Conservation (phyloP, 2,797 vertebrate species). For the Phalanger gymnotis region DNA sequence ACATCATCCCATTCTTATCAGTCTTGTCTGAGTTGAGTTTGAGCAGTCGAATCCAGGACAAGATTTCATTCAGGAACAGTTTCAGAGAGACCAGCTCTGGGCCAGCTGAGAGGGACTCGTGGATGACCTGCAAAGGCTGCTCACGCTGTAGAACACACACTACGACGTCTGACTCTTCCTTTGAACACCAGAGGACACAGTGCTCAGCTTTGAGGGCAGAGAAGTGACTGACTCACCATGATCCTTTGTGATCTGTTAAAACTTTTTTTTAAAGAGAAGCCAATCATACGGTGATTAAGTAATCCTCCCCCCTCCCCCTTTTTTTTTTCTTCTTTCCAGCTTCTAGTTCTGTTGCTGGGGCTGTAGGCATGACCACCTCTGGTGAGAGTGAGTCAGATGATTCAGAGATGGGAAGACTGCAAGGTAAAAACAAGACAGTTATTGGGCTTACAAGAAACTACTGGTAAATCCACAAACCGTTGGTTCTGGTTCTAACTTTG, state of each 20-base stretch:
- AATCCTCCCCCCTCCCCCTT: conserved; percentile 43
- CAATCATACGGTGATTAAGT: conserved; percentile 42
- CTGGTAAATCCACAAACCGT: background rate
- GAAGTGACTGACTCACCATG: conserved; percentile 14
- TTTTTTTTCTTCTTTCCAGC: conserved; percentile 76
- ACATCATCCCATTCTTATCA: conserved; percentile 19
- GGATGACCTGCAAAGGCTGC: conserved; percentile 1
- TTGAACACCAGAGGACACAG: background rate
- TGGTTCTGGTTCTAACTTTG: conserved; percentile 8
- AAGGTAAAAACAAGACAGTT: conserved; percentile 88
- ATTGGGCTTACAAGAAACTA: conserved; percentile 30
- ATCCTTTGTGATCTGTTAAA: conserved; percentile 36
- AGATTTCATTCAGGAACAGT: conserved; percentile 30
- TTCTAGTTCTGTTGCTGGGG: conserved; percentile 98
- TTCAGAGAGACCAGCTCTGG: conserved; percentile 13
- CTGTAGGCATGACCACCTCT: conserved; percentile 99
- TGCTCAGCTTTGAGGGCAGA: conserved; percentile 21
- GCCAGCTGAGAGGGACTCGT: conserved; percentile 21
- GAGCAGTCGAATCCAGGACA: conserved; percentile 23
- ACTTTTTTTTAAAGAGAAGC: conserved; percentile 59
- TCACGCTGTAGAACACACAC: conserved; percentile 25
- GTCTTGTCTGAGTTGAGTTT: conserved; percentile 20
- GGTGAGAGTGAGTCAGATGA: conserved; percentile 99
- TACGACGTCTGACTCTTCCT: conserved; percentile 6
- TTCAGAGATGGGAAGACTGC: conserved; percentile 99